Evolutionary conservation across 2,113 vertebrate species (phyloP), one percentile per base, ranked within the genome.

Genomic region (Taxidea taxus): DNA sequence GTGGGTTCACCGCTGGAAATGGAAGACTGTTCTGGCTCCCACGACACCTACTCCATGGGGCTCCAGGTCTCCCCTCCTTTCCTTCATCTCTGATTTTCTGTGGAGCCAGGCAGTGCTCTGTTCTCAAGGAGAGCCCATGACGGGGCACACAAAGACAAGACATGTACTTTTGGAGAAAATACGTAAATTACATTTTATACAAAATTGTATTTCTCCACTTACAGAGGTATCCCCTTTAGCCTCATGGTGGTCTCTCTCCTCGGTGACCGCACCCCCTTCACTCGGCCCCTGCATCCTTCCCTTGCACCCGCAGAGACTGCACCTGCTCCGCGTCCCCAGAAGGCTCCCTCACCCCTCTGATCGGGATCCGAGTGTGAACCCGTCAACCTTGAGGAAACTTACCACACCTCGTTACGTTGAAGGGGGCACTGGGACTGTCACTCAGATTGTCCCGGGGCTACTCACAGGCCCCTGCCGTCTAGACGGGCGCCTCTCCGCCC

Each of bases 271-370:
- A 2, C 10, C 12, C 29, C 1, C 10, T 44, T 14, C 42, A 1
- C n/a, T 6, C 16, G 0, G 21, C 34, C 56, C 0, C 39, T 6
- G 3, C 31, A 44, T 18, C 44, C 8, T 23, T 7, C 15, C 10
- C 60, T 9, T 9, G 2, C 62, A 9, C 9, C 31, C 0, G 0
- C 25, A 0, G 0, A 2, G 15, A 23, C 18, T 0, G 1, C 12
- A 0, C 39, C 82, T 37, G 23, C 42, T 51, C 18, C 56, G 14
- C 68, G 12, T 49, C 39, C 60, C 70, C 25, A 8, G 13, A 1
- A 1, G 21, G 49, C 12, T 9, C 20, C 34, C 66, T n/a, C 23
- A 20, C 31, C 14, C 77, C 47, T 78, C 56, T 21, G 9, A 23
- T 31, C 20, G 23, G 51, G 31, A 44, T 89, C 34, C 39, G 1